These are phyloP conservation scores for Aeoliscus strigatus DNA, from an alignment of 2,797 vertebrate genomes.

Conservation along the genomic window DNA sequence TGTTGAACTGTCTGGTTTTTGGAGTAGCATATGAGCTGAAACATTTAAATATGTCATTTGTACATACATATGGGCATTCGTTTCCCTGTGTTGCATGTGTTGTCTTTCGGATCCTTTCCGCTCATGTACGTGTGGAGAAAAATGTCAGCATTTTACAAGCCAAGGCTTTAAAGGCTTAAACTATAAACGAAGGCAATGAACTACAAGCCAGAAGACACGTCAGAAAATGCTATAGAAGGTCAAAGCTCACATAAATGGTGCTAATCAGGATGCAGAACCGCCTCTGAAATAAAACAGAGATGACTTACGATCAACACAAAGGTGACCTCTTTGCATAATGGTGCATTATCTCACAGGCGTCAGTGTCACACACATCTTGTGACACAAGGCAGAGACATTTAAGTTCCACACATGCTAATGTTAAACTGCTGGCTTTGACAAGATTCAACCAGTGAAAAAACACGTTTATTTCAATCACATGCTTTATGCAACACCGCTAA, in stretches of 20 bases:
- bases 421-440: neutral
- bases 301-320: slow-evolving; percentile 4
- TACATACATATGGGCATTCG: no score
- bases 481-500: neutral
- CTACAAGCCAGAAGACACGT: neutral
- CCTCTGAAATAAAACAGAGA: neutral
- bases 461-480: slow-evolving; percentile 2
- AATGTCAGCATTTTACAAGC: no score
- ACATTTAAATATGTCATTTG: no score
- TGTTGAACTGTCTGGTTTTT: no score
- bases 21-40: no score
- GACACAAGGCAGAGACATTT: no score
- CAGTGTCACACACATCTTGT: slow-evolving; percentile 3
- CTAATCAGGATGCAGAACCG: neutral
- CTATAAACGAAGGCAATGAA: no score
- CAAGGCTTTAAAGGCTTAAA: no score
- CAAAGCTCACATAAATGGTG: neutral
- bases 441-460: neutral
- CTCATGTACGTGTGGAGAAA: no score
- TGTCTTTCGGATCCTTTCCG: no score
- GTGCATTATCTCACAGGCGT: slow-evolving; percentile 9
- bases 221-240: neutral
- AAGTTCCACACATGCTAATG: no score
- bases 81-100: no score
- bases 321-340: slow-evolving; percentile 2